Evolutionary conservation across 2,113 vertebrate species (phyloP).

Genomic region (Limanda limanda): DNA sequence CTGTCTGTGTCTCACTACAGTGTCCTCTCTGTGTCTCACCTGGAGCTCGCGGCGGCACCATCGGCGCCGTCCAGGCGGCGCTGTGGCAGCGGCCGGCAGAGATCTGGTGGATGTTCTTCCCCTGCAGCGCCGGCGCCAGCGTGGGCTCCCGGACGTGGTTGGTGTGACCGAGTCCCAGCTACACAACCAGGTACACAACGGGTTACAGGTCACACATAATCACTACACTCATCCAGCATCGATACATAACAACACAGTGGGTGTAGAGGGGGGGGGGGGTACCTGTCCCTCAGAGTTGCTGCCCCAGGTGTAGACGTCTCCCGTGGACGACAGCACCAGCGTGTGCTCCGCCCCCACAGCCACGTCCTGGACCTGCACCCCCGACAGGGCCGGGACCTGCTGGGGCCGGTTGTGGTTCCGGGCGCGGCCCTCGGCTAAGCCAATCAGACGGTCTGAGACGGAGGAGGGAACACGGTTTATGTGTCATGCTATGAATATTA

Average conservation of each 20-base stretch:
- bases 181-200: slow-evolving; percentile 60
- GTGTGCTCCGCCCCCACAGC: slow-evolving; percentile 84
- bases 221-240: neutral
- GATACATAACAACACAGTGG: too few relatives aligned
- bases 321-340: slow-evolving; percentile 80
- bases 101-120: slow-evolving; percentile 83
- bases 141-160: slow-evolving; percentile 85
- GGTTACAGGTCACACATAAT: neutral
- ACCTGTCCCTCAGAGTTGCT: slow-evolving; percentile 89
- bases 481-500: too few relatives aligned
- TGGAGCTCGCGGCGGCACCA: slow-evolving; percentile 77
- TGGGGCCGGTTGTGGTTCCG: slow-evolving; percentile 86
- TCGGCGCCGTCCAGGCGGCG: slow-evolving; percentile 83
- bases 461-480: too few relatives aligned
- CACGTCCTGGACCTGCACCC: slow-evolving; percentile 80
- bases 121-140: slow-evolving; percentile 77
- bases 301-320: slow-evolving; percentile 85
- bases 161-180: slow-evolving; percentile 84
- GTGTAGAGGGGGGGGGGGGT: neutral
- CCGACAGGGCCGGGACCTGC: slow-evolving; percentile 81
- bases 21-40: slow-evolving; percentile 71
- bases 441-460: slow-evolving; percentile 82
- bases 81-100: slow-evolving; percentile 86
- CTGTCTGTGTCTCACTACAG: too few relatives aligned
- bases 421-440: slow-evolving; percentile 83